These are phyloP conservation scores for Crenuchus spilurus DNA, from an alignment of 2,797 vertebrate species.

Conservation along the genomic window DNA sequence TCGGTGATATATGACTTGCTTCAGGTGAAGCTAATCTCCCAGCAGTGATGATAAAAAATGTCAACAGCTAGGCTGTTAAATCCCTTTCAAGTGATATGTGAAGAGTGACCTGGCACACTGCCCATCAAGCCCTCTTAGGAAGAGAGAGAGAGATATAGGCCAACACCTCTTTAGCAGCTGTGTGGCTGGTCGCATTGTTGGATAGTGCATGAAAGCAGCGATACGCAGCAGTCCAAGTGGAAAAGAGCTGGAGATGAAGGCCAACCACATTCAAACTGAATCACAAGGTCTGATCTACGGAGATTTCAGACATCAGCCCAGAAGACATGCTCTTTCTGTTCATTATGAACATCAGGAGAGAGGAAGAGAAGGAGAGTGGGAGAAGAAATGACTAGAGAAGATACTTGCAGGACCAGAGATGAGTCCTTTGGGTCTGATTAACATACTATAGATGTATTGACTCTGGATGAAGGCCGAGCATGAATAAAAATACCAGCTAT, in stretches of 20 bases:
- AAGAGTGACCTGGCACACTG: too few species aligned
- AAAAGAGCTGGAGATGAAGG: constrained; percentile 16
- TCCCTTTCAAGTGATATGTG: not conserved
- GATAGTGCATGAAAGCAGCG: not conserved
- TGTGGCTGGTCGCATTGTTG: not conserved
- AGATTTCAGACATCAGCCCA: not conserved
- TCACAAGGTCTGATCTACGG: not conserved
- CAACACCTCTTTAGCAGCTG: not conserved
- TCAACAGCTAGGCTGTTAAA: not conserved
- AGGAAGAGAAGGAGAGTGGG: not conserved
- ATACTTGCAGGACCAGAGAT: not conserved
- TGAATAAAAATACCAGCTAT: too few species aligned
- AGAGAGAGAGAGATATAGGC: not conserved
- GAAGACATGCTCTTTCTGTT: not conserved
- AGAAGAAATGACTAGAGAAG: not conserved
- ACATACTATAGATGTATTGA: not conserved
- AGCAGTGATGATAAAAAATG: not conserved
- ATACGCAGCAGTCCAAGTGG: constrained; percentile 11
- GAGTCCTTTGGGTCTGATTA: not conserved
- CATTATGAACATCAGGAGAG: not conserved
- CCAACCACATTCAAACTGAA: constrained; percentile 9
- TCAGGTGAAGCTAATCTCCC: too few species aligned
- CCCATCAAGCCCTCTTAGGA: not conserved
- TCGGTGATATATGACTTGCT: too few species aligned
- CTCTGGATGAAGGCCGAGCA: not conserved